Base-by-base conservation (phyloP, 2,797 vertebrate genomes). In the Urophycis tenuis region DNA sequence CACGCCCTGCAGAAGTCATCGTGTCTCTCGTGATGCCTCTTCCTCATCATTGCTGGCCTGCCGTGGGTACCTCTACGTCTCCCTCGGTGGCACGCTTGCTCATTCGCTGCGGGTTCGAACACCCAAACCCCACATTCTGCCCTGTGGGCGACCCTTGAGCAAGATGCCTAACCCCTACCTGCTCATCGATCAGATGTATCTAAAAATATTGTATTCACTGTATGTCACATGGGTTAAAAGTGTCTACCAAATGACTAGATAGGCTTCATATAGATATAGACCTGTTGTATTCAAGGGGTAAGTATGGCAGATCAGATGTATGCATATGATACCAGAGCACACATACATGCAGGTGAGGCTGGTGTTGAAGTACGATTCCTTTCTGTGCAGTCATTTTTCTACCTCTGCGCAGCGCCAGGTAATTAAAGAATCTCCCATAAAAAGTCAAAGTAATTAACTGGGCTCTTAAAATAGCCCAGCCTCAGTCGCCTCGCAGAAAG, bases 381-480 rank as follows among this genome's bases (percentile, higher is more conserved):
- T 69, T 22, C 77, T 78, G 69, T 78, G 72, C 53, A 75, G 73
- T 25, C 77, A 81, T 82, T 64, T 67, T 34, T 75, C n/a, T 45
- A 22, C 80, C 77, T 72, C 78, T 81, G 74, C 41, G 74, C 73
- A 49, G 81, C 74, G 71, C 77, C 39, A 71, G 25, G 81, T 82
- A 88, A 90, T 88, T 88, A 90, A 90, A 88, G 87, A 87, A 84
- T 87, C 79, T 81, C 79, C 84, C 84, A 86, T 88, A 81, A 79
- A 81, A 87, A 87, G 86, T 87, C 81, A 83, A 84, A 86, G 86
- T 84, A 86, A 89, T 92, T 82, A 90, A 81, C 75, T 88, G 72
- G 34, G 76, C 49, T 81, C 86, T 85, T 84, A 84, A 87, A 90
- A 90, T 88, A 90, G 85, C 87, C 80, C 60, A 77, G 15, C 75